phyloP scores from a whole-genome alignment of 1,140 invertebrate species.

The Cepaea nemoralis region DNA sequence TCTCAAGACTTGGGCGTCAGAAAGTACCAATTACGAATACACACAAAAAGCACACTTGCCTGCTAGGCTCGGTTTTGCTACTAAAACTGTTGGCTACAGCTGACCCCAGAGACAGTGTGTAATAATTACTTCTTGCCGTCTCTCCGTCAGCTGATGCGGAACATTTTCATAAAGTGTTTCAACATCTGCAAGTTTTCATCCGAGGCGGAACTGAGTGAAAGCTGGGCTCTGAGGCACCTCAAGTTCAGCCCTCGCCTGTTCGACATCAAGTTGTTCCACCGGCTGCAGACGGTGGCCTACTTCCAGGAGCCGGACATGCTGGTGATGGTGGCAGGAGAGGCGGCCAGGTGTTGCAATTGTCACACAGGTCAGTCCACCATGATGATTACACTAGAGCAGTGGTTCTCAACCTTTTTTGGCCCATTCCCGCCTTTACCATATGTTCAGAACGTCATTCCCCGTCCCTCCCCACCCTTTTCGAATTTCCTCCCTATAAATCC shows the following conservation, averaged over 20 bases:
- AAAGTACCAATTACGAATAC: no score
- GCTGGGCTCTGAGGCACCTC: slow-evolving; percentile 56
- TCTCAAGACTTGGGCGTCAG: no score
- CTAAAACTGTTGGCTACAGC: no score
- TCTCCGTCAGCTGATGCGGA: slow-evolving; percentile 68
- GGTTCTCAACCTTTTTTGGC: no score
- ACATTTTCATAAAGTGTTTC: slow-evolving; percentile 68
- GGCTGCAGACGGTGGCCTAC: slow-evolving; percentile 64
- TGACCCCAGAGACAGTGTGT: no score
- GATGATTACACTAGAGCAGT: neutral
- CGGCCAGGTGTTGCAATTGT: slow-evolving; percentile 64
- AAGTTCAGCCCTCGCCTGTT: slow-evolving; percentile 67
- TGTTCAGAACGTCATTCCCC: no score
- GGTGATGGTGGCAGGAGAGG: slow-evolving; percentile 65
- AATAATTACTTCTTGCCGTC: neutral
- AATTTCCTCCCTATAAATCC: no score
- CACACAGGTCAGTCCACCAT: slow-evolving; percentile 59
- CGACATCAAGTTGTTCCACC: slow-evolving; percentile 65
- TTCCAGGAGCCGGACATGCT: slow-evolving; percentile 66
- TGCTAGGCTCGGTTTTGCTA: no score
- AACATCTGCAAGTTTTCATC: slow-evolving; percentile 60
- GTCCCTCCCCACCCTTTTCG: no score
- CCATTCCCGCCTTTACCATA: no score
- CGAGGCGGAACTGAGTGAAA: slow-evolving; percentile 58
- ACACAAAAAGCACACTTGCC: no score